Conservation (phyloP, 2,888 invertebrate genomes). For the Gnatocerus cornutus region DNA sequence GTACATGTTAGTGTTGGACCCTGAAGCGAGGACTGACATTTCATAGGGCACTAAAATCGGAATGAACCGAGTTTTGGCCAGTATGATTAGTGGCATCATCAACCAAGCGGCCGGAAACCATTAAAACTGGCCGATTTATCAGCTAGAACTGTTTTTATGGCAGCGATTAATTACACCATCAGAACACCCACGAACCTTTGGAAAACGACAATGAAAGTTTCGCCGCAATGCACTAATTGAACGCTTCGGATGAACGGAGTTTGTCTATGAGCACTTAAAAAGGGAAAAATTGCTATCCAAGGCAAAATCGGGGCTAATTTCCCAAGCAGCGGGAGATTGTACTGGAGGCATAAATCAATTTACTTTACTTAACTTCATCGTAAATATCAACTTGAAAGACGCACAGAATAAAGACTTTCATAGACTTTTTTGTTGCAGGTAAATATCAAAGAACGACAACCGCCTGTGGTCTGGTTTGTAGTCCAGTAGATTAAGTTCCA, state of each 20-base stretch:
- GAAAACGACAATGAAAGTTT: slow-evolving; percentile 47
- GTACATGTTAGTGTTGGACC: slow-evolving; percentile 30
- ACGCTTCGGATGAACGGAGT: neutral
- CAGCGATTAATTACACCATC: slow-evolving; percentile 59
- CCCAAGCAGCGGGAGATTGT: no score
- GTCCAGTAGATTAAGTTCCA: no score
- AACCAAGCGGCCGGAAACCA: slow-evolving; percentile 57
- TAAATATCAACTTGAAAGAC: no score
- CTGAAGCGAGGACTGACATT: slow-evolving; percentile 29
- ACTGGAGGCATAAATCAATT: no score
- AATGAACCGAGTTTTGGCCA: slow-evolving; percentile 46
- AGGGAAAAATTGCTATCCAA: neutral
- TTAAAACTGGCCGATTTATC: slow-evolving; percentile 63
- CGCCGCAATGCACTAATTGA: slow-evolving; percentile 31
- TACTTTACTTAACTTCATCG: no score
- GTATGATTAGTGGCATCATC: slow-evolving; percentile 61
- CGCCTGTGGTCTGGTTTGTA: no score
- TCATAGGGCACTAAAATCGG: slow-evolving; percentile 45
- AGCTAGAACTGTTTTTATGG: slow-evolving; percentile 60
- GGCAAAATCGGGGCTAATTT: no score
- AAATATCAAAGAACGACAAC: no score
- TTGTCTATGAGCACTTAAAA: slow-evolving; percentile 4
- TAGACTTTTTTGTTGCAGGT: no score
- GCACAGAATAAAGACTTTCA: no score
- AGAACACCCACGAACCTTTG: slow-evolving; percentile 47